Base-by-base conservation (phyloP, 64 coral and sea anemone genomes). In the Montipora foliosa region DNA sequence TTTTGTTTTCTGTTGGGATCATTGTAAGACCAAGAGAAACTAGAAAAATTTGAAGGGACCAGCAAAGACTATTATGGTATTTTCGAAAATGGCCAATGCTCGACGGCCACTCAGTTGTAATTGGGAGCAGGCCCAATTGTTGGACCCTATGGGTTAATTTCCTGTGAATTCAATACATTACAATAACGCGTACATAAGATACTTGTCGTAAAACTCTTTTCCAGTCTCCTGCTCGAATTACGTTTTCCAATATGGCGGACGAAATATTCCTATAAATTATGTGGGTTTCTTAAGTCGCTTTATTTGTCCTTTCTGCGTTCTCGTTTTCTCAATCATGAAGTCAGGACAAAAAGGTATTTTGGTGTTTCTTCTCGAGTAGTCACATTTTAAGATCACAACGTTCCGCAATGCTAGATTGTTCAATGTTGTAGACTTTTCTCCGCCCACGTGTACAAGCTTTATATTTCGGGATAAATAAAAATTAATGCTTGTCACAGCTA, bases 281-380 rank as follows among this genome's bases (percentile, higher is more conserved):
- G 44, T 3, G 37, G 47, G 49, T 50, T 17, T 15, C 44, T 44
- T 11, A 16, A 84, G 60, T 67, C 81, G 1, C 14, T 84, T n/a
- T n/a, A 16, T 7, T 67, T 67, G 15, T 84, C 8, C 14, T 17
- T 46, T n/a, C 3, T 3, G 3, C 55, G 81, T 6, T 6, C 21
- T 71, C 66, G 2, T 2, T 22, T 5, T 3, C 47, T 29, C 4
- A 20, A 72, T 49, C 6, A 86, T 86, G 82, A 72, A 86, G n/a
- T 50, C 82, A 86, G 67, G 19, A n/a, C 67, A 5, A 50, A 86
- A 71, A 71, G 82, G 82, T 86, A 86, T 22, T 4, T 78, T 19
- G 3, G 16, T 5, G 46, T 48, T 49, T 24, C 15, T 49, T 17
- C 6, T 46, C 16, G 19, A 6, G 15, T 4, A 49, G 44, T 1